Evolutionary conservation across 2,113 vertebrate genomes (phyloP).

Genomic region (Gopherus evgoodei): DNA sequence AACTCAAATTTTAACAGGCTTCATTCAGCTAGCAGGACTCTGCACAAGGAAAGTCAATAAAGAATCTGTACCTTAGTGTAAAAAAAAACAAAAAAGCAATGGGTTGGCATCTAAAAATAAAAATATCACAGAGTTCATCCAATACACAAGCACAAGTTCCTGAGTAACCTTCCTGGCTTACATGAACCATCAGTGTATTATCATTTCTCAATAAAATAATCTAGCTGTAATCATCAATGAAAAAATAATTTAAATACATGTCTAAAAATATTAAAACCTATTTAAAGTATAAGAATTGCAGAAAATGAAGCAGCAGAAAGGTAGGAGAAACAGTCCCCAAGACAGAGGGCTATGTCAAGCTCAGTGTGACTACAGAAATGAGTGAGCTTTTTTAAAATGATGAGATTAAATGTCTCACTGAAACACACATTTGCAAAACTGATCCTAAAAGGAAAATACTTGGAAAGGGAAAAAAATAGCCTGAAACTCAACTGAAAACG

Average conservation of each 20-base stretch:
- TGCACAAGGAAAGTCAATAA: background rate
- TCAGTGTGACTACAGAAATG: background rate
- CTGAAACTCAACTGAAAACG: rapidly evolving
- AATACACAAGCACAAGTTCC: background rate
- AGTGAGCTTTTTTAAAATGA: background rate
- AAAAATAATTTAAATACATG: background rate
- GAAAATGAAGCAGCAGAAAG: background rate
- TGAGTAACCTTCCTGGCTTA: background rate
- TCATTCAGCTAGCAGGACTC: background rate
- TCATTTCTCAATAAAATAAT: background rate
- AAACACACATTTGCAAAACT: background rate
- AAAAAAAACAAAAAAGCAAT: background rate
- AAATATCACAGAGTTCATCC: background rate
- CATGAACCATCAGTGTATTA: background rate
- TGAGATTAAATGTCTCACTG: background rate
- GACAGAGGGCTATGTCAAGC: no score
- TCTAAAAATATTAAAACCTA: background rate
- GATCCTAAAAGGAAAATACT: background rate
- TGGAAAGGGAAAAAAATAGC: background rate
- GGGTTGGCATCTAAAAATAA: background rate
- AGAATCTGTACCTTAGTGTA: background rate
- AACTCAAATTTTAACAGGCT: background rate
- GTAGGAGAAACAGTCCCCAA: no score
- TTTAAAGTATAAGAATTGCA: background rate
- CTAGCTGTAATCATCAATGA: background rate